These are phyloP conservation scores for Tragulus kanchil DNA, from an alignment of 2,113 vertebrate genomes.

Conservation along the genomic window DNA sequence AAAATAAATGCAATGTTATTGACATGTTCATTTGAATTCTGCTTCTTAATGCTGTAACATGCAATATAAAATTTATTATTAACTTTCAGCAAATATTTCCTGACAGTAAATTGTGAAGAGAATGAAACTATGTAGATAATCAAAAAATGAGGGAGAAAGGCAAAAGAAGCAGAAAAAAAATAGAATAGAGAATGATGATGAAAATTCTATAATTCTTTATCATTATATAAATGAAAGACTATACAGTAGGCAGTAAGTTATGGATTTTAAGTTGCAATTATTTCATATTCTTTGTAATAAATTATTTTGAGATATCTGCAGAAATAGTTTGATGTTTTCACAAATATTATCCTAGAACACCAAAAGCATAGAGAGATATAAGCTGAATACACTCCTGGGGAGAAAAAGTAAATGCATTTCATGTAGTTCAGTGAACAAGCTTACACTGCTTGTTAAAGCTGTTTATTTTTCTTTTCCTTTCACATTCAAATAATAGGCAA, in stretches of 20 bases:
- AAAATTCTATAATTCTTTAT: conserved; percentile 15
- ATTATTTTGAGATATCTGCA: neutral
- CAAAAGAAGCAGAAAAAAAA: neutral
- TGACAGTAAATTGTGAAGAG: neutral
- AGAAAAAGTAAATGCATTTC: conserved; percentile 55
- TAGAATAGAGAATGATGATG: neutral
- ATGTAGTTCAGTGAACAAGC: neutral
- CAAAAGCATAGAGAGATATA: neutral
- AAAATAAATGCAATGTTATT: neutral
- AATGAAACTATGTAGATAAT: neutral
- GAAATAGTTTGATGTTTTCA: conserved; percentile 17
- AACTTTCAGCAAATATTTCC: neutral
- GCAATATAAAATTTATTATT: neutral
- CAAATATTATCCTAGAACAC: neutral
- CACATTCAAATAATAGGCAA: conserved; percentile 28
- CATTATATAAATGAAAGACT: neutral
- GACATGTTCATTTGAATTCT: neutral
- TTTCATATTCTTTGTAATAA: neutral
- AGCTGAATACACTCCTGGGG: neutral
- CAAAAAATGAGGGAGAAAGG: neutral
- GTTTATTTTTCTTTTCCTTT: conserved; percentile 48
- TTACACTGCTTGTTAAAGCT: conserved; percentile 27
- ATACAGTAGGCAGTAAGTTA: neutral
- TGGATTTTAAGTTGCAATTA: neutral
- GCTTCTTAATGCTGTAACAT: neutral